Evolutionary conservation across 2,888 invertebrate genomes (phyloP).

Genomic region (Leptinotarsa tumamoca): DNA sequence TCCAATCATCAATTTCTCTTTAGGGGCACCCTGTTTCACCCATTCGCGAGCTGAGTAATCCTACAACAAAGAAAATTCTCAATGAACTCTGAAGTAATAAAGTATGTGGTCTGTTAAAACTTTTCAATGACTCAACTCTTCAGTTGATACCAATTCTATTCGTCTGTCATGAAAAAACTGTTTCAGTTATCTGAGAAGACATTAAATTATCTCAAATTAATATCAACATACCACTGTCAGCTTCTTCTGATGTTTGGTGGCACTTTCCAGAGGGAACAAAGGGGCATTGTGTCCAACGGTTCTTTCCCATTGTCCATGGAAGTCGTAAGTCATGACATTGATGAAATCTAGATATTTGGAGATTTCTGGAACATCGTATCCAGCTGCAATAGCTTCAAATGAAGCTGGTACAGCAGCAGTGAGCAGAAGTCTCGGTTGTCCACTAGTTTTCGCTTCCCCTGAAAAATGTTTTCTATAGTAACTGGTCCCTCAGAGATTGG

Average conservation of each 20-base stretch:
- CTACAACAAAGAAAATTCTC: slow-evolving; percentile 64
- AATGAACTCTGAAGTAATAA: too few relatives aligned
- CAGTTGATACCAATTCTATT: too few relatives aligned
- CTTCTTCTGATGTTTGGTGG: slow-evolving; percentile 92
- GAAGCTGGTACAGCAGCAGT: slow-evolving; percentile 94
- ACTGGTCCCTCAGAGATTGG: background rate
- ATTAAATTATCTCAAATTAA: background rate
- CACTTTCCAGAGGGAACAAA: slow-evolving; percentile 87
- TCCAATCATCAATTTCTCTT: slow-evolving; percentile 93
- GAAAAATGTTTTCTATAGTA: background rate
- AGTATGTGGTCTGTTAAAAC: too few relatives aligned
- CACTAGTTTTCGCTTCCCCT: slow-evolving; percentile 81
- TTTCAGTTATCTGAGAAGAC: too few relatives aligned
- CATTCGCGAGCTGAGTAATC: slow-evolving; percentile 92
- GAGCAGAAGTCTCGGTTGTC: slow-evolving; percentile 74
- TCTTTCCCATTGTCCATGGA: slow-evolving; percentile 95
- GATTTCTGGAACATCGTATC: slow-evolving; percentile 93
- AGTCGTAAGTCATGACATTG: slow-evolving; percentile 96
- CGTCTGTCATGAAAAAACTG: too few relatives aligned
- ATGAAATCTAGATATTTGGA: slow-evolving; percentile 94
- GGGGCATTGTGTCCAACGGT: slow-evolving; percentile 95
- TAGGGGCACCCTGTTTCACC: slow-evolving; percentile 93
- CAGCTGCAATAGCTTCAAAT: slow-evolving; percentile 93
- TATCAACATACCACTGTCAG: slow-evolving; percentile 81
- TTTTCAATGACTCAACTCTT: too few relatives aligned